phyloP scores from a whole-genome alignment of 2,888 invertebrate species.

The Choreutis nemorana region DNA sequence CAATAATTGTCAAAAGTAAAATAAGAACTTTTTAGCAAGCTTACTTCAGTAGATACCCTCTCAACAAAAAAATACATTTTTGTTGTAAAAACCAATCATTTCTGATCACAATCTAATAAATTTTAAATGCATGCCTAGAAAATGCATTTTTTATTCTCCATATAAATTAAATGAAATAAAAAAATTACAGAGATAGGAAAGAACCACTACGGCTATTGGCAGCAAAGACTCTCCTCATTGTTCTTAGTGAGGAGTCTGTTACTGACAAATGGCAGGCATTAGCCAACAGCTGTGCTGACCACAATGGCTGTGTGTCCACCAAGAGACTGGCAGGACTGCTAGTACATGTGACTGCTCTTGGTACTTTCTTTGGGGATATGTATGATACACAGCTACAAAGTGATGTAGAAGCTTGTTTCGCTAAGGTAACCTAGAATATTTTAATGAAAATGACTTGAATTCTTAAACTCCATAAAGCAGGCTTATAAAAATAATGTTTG shows the following conservation, averaged over 20 bases:
- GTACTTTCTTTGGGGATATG: slow-evolving; percentile 66
- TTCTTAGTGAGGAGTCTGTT: slow-evolving; percentile 71
- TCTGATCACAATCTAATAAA: no score
- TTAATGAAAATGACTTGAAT: not conserved
- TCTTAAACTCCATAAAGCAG: no score
- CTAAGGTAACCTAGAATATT: slow-evolving; percentile 71
- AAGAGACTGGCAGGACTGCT: slow-evolving; percentile 69
- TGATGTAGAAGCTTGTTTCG: slow-evolving; percentile 78
- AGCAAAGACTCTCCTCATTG: slow-evolving; percentile 72
- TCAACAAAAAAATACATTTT: no score
- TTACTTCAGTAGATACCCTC: no score
- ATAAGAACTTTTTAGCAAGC: no score
- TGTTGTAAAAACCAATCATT: no score
- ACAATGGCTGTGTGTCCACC: slow-evolving; percentile 77
- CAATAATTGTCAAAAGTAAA: no score
- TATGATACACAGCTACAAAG: slow-evolving; percentile 70
- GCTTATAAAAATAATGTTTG: no score
- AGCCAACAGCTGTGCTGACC: slow-evolving; percentile 76
- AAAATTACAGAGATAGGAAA: slow-evolving; percentile 65
- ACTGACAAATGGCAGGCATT: slow-evolving; percentile 72
- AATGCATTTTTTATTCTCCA: no score
- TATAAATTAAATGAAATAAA: no score
- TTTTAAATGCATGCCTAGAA: no score
- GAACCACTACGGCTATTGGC: slow-evolving; percentile 72
- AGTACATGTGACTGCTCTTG: slow-evolving; percentile 68